Conservation (phyloP, 1,140 invertebrate genomes). For the Thaumatotibia leucotreta region DNA sequence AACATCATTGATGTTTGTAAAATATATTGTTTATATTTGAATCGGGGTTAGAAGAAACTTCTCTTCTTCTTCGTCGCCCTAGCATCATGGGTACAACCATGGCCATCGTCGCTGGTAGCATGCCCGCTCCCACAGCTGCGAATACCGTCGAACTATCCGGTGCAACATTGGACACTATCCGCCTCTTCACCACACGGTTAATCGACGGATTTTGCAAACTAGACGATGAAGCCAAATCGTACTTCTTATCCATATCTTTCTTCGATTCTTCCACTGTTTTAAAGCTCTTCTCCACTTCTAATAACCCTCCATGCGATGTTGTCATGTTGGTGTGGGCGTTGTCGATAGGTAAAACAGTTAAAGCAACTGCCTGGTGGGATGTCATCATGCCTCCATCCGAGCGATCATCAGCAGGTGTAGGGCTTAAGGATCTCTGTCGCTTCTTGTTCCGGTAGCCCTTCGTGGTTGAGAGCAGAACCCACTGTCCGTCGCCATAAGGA, state of each 20-base stretch:
- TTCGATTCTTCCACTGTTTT: conserved; percentile 81
- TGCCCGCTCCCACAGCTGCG: conserved; percentile 85
- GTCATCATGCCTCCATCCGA: conserved; percentile 47
- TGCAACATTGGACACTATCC: conserved; percentile 42
- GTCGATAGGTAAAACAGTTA: conserved; percentile 84
- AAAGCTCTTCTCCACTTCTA: conserved; percentile 85
- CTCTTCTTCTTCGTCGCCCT: conserved; percentile 73
- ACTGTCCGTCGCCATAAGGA: conserved; percentile 82
- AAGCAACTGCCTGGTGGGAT: conserved; percentile 78
- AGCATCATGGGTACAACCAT: conserved; percentile 87
- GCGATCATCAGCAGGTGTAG: conserved; percentile 33
- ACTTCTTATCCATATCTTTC: conserved; percentile 60
- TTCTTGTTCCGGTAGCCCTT: conserved; percentile 81
- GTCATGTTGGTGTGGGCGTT: conserved; percentile 81
- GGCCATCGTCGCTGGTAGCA: conserved; percentile 87
- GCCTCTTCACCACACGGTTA: conserved; percentile 57
- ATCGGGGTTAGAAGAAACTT: conserved; percentile 25
- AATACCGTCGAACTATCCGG: conserved; percentile 79
- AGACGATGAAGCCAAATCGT: conserved; percentile 43
- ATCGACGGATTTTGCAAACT: conserved; percentile 44
- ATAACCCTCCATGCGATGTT: conserved; percentile 84
- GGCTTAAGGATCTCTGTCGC: conserved; percentile 66
- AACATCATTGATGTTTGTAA: conserved; percentile 23
- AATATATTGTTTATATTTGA: conserved; percentile 30
- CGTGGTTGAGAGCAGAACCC: conserved; percentile 86